phyloP scores from a whole-genome alignment of 2,797 vertebrate genomes.

The Harpagifer antarcticus region DNA sequence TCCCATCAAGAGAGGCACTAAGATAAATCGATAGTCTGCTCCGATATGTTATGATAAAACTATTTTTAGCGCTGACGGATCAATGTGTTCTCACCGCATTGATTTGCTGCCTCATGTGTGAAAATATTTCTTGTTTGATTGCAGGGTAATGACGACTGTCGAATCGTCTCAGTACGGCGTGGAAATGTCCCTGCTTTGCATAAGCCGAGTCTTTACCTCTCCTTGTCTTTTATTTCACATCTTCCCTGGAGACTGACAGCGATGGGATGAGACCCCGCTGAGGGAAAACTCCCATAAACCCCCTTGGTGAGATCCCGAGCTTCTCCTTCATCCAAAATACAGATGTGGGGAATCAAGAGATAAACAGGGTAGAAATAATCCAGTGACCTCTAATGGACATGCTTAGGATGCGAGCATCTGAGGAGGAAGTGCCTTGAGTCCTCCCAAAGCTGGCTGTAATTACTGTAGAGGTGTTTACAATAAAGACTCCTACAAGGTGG shows the following conservation, averaged over 20 bases:
- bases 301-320: slow-evolving; percentile 18
- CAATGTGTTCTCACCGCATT: slow-evolving; percentile 38
- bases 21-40: background rate
- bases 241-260: slow-evolving; percentile 35
- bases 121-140: slow-evolving; percentile 23
- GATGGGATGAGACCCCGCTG: slow-evolving; percentile 32
- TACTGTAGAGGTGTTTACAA: slow-evolving; percentile 52
- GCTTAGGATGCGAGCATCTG: slow-evolving; percentile 45
- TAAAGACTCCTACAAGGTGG: slow-evolving; percentile 58
- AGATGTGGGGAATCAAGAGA: slow-evolving; percentile 75
- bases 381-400: slow-evolving; percentile 74
- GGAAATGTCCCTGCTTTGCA: slow-evolving; percentile 27
- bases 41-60: slow-evolving; percentile 14
- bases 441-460: slow-evolving; percentile 53
- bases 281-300: slow-evolving; percentile 53
- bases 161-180: slow-evolving; percentile 40
- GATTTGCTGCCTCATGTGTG: slow-evolving; percentile 32
- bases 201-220: slow-evolving; percentile 37
- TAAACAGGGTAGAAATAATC: slow-evolving; percentile 78
- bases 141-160: slow-evolving; percentile 26
- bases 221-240: slow-evolving; percentile 38
- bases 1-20: background rate
- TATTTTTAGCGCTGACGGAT: slow-evolving; percentile 15
- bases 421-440: slow-evolving; percentile 59
- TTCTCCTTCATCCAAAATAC: slow-evolving; percentile 48